A percentile compares a stretch with the other conserved stretches of the same genome.
These are phyloP conservation scores for Lasioglossum albipes DNA, from an alignment of 1,140 invertebrate species.

Conservation along the genomic window DNA sequence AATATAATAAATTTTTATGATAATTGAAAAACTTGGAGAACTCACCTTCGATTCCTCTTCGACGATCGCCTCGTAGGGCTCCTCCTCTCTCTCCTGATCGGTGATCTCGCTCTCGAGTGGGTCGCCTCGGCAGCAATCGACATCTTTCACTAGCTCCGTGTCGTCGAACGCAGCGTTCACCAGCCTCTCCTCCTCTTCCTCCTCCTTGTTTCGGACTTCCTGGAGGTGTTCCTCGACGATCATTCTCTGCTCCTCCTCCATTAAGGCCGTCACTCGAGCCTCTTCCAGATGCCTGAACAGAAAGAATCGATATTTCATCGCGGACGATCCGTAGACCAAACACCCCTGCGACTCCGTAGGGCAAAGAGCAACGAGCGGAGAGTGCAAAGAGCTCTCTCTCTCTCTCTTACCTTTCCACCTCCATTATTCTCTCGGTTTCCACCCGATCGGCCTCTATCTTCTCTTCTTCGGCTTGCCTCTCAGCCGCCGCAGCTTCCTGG, in stretches of 20 bases:
- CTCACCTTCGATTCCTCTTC: slow-evolving; percentile 72
- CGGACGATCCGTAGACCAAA: neutral
- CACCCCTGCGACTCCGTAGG: neutral
- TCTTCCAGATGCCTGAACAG: slow-evolving; percentile 65
- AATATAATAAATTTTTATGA: no score
- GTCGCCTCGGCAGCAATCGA: slow-evolving; percentile 56
- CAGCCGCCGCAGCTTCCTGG: slow-evolving; percentile 71
- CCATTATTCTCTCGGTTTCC: slow-evolving; percentile 64
- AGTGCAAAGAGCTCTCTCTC: neutral
- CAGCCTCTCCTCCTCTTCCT: slow-evolving; percentile 71
- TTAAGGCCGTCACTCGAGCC: slow-evolving; percentile 58
- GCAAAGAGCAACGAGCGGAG: no score
- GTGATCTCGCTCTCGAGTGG: slow-evolving; percentile 44
- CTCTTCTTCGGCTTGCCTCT: slow-evolving; percentile 70
- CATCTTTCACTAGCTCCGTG: slow-evolving; percentile 36
- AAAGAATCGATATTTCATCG: neutral
- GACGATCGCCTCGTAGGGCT: slow-evolving; percentile 64
- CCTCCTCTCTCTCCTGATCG: slow-evolving; percentile 72
- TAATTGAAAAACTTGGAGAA: no score
- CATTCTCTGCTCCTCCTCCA: slow-evolving; percentile 65
- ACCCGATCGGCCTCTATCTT: slow-evolving; percentile 68
- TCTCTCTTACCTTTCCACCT: slow-evolving; percentile 64
- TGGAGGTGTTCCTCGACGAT: slow-evolving; percentile 66
- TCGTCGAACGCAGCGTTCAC: slow-evolving; percentile 43
- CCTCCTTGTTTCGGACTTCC: slow-evolving; percentile 64